These are phyloP conservation scores for Syrmaticus mikado DNA, from an alignment of 2,113 vertebrate species.

Conservation along the genomic window DNA sequence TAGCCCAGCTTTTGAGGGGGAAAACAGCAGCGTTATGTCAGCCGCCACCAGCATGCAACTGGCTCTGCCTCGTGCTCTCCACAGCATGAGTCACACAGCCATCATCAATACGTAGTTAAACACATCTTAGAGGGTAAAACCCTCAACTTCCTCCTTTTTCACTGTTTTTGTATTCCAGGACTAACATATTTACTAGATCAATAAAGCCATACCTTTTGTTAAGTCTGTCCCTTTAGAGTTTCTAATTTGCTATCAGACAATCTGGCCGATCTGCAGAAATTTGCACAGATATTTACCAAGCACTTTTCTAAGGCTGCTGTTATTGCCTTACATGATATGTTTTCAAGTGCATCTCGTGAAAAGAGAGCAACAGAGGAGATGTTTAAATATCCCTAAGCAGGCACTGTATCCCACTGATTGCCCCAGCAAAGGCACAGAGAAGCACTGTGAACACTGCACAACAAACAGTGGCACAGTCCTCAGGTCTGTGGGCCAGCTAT, in stretches of 20 bases:
- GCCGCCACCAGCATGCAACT: rapidly evolving
- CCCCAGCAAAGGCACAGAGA: neutral
- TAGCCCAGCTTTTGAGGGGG: neutral
- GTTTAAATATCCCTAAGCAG: neutral
- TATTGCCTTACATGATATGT: neutral
- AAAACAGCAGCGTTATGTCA: neutral
- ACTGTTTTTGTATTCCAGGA: neutral
- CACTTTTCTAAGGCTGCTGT: neutral
- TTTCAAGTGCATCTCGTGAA: neutral
- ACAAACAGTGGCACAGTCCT: neutral
- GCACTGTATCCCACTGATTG: neutral
- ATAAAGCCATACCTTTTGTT: neutral
- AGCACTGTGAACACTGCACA: rapidly evolving
- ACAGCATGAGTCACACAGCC: rapidly evolving
- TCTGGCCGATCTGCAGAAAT: neutral
- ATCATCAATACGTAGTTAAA: neutral
- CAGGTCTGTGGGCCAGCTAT: neutral
- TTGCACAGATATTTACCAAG: neutral
- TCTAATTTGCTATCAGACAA: neutral
- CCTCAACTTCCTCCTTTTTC: neutral
- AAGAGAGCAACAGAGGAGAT: neutral
- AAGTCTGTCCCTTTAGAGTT: neutral
- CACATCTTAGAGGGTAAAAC: neutral
- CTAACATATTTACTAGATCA: neutral
- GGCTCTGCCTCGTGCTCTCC: neutral